A percentile compares a stretch with the other conserved stretches of the same genome.
phyloP scores from a whole-genome alignment of 2,797 vertebrate genomes.

The Gymnopithys bicolor region DNA sequence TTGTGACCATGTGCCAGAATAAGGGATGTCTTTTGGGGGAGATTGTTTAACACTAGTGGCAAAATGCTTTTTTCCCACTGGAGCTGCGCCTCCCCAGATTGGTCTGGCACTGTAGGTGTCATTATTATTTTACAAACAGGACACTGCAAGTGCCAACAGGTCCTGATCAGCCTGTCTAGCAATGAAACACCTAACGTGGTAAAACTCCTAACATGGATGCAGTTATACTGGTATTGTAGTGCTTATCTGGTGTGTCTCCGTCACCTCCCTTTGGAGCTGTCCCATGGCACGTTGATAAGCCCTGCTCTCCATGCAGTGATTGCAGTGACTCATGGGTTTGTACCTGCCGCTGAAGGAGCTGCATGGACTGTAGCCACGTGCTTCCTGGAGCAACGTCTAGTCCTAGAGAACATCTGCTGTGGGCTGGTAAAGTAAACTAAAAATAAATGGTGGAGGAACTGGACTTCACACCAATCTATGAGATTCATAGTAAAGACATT shows the following conservation, averaged over 20 bases:
- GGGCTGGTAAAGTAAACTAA: background rate
- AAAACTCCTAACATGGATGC: conserved; percentile 26
- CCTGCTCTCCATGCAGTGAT: background rate
- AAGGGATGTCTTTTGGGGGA: background rate
- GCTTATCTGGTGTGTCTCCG: conserved; percentile 29
- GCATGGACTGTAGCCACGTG: fast-evolving
- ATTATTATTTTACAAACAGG: background rate
- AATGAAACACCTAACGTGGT: conserved; percentile 28
- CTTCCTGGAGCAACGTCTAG: background rate
- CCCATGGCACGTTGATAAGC: background rate
- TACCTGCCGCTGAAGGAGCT: background rate
- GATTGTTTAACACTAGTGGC: background rate
- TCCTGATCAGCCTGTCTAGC: conserved; percentile 44
- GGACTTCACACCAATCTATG: too few species aligned
- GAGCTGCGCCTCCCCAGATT: background rate
- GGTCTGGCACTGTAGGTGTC: background rate
- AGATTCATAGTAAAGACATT: too few species aligned
- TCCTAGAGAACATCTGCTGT: background rate
- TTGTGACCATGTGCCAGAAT: background rate
- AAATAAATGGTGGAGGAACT: too few species aligned
- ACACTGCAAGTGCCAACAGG: conserved; percentile 47
- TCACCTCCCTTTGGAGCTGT: conserved; percentile 52
- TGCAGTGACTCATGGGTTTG: background rate
- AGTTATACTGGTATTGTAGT: conserved; percentile 48
- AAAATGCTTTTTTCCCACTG: background rate